These are phyloP conservation scores for Acromyrmex heyeri DNA, from an alignment of 1,140 invertebrate species.

Conservation along the genomic window DNA sequence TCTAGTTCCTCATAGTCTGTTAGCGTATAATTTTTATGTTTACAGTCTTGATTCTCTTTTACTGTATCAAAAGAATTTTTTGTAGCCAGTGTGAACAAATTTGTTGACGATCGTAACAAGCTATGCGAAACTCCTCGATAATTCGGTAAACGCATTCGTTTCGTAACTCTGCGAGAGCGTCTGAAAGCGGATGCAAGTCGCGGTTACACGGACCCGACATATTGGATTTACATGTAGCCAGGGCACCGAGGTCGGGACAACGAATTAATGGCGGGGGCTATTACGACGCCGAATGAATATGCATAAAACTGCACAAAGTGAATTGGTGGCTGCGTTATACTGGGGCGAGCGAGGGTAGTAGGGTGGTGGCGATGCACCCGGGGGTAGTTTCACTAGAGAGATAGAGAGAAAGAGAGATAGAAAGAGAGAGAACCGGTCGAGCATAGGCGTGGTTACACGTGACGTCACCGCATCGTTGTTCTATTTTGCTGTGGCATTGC, in stretches of 20 bases:
- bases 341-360: slow-evolving; percentile 41
- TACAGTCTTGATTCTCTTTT: background rate
- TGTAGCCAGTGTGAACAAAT: background rate
- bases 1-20: background rate
- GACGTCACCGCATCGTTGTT: slow-evolving; percentile 81
- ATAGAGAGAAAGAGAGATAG: slow-evolving; percentile 40
- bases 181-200: slow-evolving; percentile 64
- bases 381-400: slow-evolving; percentile 54
- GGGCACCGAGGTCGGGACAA: slow-evolving; percentile 58
- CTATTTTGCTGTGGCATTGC: slow-evolving; percentile 77
- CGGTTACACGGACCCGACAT: slow-evolving; percentile 74
- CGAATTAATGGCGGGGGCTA: slow-evolving; percentile 79
- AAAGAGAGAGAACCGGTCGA: slow-evolving; percentile 51
- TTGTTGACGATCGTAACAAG: background rate
- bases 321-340: slow-evolving; percentile 77
- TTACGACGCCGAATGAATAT: slow-evolving; percentile 81
- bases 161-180: slow-evolving; percentile 19
- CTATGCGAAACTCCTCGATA: slow-evolving; percentile 31
- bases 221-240: slow-evolving; percentile 78
- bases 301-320: slow-evolving; percentile 83
- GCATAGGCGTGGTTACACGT: slow-evolving; percentile 82
- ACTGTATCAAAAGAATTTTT: background rate
- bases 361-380: slow-evolving; percentile 43
- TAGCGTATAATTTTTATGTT: background rate
- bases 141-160: slow-evolving; percentile 57